Conservation (phyloP, 2,888 invertebrate genomes). For the Tetragonisca angustula region DNA sequence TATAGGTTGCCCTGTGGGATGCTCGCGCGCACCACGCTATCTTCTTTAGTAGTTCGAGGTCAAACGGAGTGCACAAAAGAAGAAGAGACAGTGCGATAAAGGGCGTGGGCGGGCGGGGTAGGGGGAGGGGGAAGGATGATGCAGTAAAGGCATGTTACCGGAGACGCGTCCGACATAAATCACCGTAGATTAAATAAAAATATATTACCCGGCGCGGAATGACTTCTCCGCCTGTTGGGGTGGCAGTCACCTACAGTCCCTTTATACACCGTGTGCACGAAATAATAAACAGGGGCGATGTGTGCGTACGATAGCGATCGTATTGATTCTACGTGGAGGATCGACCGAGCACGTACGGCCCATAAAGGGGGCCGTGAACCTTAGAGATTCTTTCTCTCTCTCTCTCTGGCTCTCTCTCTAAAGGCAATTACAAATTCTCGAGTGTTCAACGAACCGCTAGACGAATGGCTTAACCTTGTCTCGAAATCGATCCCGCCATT, state of each 20-base stretch:
- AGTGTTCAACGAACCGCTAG: constrained; percentile 39
- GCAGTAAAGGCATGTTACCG: constrained; percentile 58
- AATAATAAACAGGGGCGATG: constrained; percentile 66
- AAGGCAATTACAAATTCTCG: constrained; percentile 58
- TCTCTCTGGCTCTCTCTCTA: constrained; percentile 65
- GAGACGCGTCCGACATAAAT: constrained; percentile 71
- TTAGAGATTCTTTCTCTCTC: constrained; percentile 58
- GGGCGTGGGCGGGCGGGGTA: not conserved
- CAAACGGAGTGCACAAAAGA: constrained; percentile 44
- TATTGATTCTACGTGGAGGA: constrained; percentile 61
- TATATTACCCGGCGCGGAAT: constrained; percentile 68
- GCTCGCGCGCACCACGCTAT: not conserved
- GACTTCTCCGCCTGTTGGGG: constrained; percentile 51
- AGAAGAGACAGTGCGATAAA: too few species aligned
- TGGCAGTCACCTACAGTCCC: constrained; percentile 51
- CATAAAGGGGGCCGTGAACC: constrained; percentile 71
- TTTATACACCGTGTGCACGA: constrained; percentile 60
- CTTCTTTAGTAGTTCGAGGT: constrained; percentile 38
- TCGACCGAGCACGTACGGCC: constrained; percentile 66
- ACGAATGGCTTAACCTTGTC: constrained; percentile 35
- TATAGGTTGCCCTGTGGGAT: constrained; percentile 41
- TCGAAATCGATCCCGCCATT: constrained; percentile 19
- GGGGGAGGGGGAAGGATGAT: constrained; percentile 15
- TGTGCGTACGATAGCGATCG: constrained; percentile 48
- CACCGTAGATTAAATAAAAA: constrained; percentile 76